Percentiles rank a stretch among this genome's conserved stretches.
phyloP scores from a whole-genome alignment of 2,113 vertebrate species.

The Oenanthe melanoleuca region DNA sequence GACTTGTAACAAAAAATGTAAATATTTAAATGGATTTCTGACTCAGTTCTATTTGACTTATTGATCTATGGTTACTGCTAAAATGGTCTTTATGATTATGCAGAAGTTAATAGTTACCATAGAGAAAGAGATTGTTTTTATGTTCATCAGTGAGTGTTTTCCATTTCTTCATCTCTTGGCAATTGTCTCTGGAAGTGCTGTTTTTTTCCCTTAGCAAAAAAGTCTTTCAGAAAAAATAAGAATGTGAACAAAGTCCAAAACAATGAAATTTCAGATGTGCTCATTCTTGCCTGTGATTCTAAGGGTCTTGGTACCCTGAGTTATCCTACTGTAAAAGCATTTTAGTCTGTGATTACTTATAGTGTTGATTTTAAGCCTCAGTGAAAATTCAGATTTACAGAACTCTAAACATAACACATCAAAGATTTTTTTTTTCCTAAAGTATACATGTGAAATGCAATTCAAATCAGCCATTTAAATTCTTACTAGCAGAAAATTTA shows the following conservation, averaged over 20 bases:
- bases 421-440: neutral
- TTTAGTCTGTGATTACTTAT: slow-evolving; percentile 35
- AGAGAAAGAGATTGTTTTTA: slow-evolving; percentile 45
- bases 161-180: slow-evolving; percentile 64
- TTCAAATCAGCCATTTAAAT: slow-evolving; percentile 31
- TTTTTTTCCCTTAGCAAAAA: neutral
- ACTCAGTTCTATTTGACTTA: slow-evolving; percentile 38
- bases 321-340: slow-evolving; percentile 20
- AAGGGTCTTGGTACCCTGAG: slow-evolving; percentile 22
- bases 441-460: neutral
- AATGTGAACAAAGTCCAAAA: neutral
- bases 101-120: slow-evolving; percentile 52
- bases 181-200: slow-evolving; percentile 29
- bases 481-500: neutral
- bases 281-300: slow-evolving; percentile 38
- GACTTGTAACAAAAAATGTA: slow-evolving; percentile 36
- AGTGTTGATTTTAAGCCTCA: slow-evolving; percentile 48
- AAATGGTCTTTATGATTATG: neutral
- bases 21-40: slow-evolving; percentile 50
- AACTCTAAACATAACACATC: neutral
- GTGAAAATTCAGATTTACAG: slow-evolving; percentile 33
- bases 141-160: slow-evolving; percentile 14
- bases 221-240: neutral
- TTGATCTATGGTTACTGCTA: slow-evolving; percentile 17
- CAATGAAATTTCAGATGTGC: neutral